A percentile compares a stretch with the other conserved stretches of the same genome.
Evolutionary conservation across 2,888 invertebrate species (phyloP).

Genomic region (Drosophila neutralis): DNA sequence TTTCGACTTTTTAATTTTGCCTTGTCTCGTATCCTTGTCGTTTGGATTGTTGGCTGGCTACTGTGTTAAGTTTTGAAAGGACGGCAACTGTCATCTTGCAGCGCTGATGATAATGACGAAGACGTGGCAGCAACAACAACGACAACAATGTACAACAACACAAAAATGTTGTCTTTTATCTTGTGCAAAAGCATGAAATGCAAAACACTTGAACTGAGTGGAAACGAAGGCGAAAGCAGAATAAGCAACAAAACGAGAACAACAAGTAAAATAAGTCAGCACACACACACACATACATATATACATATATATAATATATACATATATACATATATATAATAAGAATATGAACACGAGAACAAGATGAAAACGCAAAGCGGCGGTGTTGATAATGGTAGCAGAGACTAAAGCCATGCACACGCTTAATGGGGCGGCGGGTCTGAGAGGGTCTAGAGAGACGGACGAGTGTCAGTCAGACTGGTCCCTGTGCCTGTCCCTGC

Average conservation of each 20-base stretch:
- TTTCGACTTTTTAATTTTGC: constrained; percentile 31
- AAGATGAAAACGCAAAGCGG: constrained; percentile 42
- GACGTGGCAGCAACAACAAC: constrained; percentile 50
- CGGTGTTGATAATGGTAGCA: constrained; percentile 74
- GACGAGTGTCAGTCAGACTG: constrained; percentile 45
- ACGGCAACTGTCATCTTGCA: constrained; percentile 70
- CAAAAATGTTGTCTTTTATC: constrained; percentile 52
- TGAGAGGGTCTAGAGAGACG: constrained; percentile 42
- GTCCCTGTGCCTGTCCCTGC: neutral
- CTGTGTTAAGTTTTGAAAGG: constrained; percentile 73
- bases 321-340: neutral
- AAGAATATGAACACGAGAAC: constrained; percentile 22
- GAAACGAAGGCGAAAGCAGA: constrained; percentile 71
- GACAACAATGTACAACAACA: constrained; percentile 10
- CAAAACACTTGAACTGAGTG: constrained; percentile 78
- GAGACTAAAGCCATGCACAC: constrained; percentile 62
- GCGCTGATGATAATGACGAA: constrained; percentile 68
- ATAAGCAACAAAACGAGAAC: constrained; percentile 53
- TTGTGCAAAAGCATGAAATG: constrained; percentile 68
- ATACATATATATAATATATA: neutral
- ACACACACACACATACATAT: neutral
- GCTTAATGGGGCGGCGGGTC: constrained; percentile 31
- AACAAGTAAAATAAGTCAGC: constrained; percentile 39
- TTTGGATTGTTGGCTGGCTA: constrained; percentile 43
- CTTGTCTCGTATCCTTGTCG: constrained; percentile 42